Base-by-base conservation (phyloP, 2,888 invertebrate genomes). In the Drosophila glabriapex region DNA sequence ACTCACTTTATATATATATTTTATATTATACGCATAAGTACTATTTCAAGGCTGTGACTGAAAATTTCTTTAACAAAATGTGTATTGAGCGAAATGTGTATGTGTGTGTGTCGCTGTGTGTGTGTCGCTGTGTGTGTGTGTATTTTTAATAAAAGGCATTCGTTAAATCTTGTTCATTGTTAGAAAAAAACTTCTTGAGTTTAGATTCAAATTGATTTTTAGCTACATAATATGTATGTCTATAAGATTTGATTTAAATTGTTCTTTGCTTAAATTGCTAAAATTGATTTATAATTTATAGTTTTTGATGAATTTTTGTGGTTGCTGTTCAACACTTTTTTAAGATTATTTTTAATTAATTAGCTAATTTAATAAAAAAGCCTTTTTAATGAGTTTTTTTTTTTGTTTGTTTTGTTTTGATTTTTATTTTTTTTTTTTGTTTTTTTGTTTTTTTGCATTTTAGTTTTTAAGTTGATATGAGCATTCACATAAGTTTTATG, bases 201-300 rank as follows among this genome's bases (percentile, higher is more conserved):
- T 68, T 66, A 73, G 67, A 39, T 72, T 82, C 33, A 72, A 75
- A 74, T 73, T 73, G 70, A 69, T 78, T 79, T 79, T 80, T 77
- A 79, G 73, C 90, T 84, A 89, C 76, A 77, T 85, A 86, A 89
- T 86, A 66, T 76, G 58, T 84, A 76, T 84, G 70, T 78, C 68
- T 78, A 88, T 82, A 85, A 90, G 82, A 90, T 90, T 85, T 82
- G 85, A 85, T 85, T 85, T 73, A 85, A 89, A 88, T 88, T 90
- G 66, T 80, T 89, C 71, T 61, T 80, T 60, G 55, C 70, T 69
- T 71, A 70, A 70, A 76, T 85, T 79, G 82, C 85, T 88, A 80
- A 78, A 86, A 83, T 78, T 74, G 61, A 75, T 75, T 67, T 74
- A 5, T 58, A 63, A 7, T 35, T 29, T 56, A 39, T n/a, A 22